Conservation (phyloP, 35 echinoderm and acorn worm genomes). For the Lytechinus variegatus region DNA sequence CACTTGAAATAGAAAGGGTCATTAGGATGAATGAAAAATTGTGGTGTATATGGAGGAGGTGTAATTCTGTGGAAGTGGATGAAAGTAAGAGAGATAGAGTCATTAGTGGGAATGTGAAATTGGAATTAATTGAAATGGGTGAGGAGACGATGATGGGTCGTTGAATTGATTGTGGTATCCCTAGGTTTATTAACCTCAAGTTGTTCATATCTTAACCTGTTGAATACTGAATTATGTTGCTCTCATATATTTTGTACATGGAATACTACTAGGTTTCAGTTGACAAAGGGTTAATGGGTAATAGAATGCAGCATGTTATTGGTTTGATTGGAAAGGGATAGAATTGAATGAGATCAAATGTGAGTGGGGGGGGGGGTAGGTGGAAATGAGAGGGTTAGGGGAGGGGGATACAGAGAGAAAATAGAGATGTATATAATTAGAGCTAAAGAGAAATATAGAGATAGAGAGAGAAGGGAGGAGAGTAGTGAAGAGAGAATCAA, state of each 20-base stretch:
- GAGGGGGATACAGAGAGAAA: not conserved
- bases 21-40: not conserved
- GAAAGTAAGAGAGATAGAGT: not conserved
- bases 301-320: not conserved
- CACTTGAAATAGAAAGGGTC: not conserved
- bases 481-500: not conserved
- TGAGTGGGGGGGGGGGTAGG: not conserved
- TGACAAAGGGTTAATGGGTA: not conserved
- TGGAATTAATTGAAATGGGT: not conserved
- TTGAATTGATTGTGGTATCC: not conserved
- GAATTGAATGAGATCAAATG: not conserved
- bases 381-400: not conserved
- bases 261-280: too few species aligned
- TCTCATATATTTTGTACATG: too few species aligned
- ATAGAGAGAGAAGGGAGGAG: not conserved
- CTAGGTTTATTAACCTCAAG: not conserved
- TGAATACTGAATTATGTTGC: too few species aligned
- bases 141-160: not conserved
- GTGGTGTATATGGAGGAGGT: not conserved
- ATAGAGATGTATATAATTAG: too few species aligned
- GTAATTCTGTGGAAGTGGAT: not conserved
- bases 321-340: too few species aligned
- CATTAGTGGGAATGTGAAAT: not conserved
- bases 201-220: not conserved
- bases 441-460: too few species aligned